Base-by-base conservation (phyloP, 2,888 invertebrate species). In the Eustalomyia histrio region DNA sequence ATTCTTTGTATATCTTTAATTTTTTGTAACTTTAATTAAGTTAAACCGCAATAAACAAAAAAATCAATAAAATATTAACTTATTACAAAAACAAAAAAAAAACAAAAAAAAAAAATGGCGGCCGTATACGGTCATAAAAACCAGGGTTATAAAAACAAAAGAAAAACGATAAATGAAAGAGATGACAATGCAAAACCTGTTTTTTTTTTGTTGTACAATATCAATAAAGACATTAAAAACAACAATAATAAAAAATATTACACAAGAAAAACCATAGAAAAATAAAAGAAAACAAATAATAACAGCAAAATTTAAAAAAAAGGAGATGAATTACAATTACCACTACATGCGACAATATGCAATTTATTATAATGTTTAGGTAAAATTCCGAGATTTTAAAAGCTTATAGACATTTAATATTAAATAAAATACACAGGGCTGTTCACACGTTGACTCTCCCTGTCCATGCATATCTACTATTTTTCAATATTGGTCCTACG, bases 51-150 rank as follows among this genome's bases (percentile, higher is more conserved):
- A 47, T 14, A 47, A 12, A 14, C 8, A 61, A 33, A 39, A 58
- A 47, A 61, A 60, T 61, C 61, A 24, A 61, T 61, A 61, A 43
- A 61, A 43, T 61, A 21, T 21, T 60, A 60, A 43, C 47, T 61
- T 61, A 61, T 61, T 47, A 61, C 33, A 21, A 47, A 43, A 43
- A 43, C 21, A 21, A 43, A 47, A 47, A 14, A 43, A 10, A 47
- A 61, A 61, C 47, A 43, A 21, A 43, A 47, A 47, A 14, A 43
- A 10, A 47, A 61, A 61, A 61, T 61, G 18, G 47, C 61, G 47
- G 47, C 18, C 61, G 9, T 12, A 18, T 14, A 18, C 17, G 12
- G 18, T 57, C n/a, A 57, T n/a, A 57, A 14, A 57, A 18, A 57
- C 24, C n/a, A 57, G 55, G 55, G 18, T 29, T 29, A 29, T 6